Conservation (phyloP, 2,888 invertebrate genomes). For the Drosophila pegasa region DNA sequence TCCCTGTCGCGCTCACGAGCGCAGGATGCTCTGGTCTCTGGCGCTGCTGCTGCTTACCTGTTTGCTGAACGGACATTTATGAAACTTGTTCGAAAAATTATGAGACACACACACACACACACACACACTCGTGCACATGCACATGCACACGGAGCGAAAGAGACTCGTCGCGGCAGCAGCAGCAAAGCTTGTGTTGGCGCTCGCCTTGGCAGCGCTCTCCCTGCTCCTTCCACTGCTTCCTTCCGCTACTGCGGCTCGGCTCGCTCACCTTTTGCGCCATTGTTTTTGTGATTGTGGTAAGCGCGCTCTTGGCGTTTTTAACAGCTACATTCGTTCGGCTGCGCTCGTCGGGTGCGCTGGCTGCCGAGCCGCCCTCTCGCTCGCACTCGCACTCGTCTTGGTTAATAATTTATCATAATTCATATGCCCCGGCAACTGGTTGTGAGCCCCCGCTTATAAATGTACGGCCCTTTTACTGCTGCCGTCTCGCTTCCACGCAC, state of each 20-base stretch:
- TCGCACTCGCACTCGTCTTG: conserved; percentile 52
- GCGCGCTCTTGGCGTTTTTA: conserved; percentile 39
- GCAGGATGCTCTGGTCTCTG: conserved; percentile 56
- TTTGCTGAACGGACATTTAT: conserved; percentile 70
- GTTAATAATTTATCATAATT: conserved; percentile 84
- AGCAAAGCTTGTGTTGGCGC: conserved; percentile 23
- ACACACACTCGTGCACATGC: conserved; percentile 1
- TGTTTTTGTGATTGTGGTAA: conserved; percentile 43
- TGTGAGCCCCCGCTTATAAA: conserved; percentile 42
- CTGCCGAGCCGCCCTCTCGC: conserved; percentile 34
- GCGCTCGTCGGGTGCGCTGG: conserved; percentile 34
- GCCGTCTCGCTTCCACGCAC: conserved; percentile 66
- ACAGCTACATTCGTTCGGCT: conserved; percentile 24
- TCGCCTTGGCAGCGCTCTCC: conserved; percentile 30
- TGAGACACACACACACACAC: conserved; percentile 58
- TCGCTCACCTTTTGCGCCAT: conserved; percentile 71
- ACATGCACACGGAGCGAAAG: conserved; percentile 5
- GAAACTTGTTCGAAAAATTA: conserved; percentile 80
- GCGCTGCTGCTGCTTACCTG: conserved; percentile 60
- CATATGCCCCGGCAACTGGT: conserved; percentile 78
- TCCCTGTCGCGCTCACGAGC: conserved; percentile 18
- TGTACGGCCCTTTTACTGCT: conserved; percentile 51
- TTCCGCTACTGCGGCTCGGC: conserved; percentile 64
- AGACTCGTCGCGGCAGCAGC: conserved; percentile 12
- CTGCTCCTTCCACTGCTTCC: conserved; percentile 50